These are phyloP conservation scores for Enteromius unitaeniatus DNA, from an alignment of 2,797 vertebrate species.

Conservation along the genomic window DNA sequence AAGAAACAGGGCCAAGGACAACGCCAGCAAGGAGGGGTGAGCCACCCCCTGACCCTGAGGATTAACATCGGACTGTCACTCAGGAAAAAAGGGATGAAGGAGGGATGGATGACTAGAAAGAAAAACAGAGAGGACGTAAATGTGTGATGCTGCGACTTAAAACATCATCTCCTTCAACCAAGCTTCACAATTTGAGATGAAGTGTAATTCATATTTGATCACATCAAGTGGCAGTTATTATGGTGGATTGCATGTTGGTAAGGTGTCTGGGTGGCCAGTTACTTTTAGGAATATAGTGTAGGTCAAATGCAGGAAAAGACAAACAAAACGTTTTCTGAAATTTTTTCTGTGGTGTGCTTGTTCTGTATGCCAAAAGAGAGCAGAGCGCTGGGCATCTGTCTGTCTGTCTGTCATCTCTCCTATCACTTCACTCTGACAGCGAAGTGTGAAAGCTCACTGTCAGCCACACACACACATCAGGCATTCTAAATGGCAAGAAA, in stretches of 20 bases:
- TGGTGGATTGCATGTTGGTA: background rate
- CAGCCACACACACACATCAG: slow-evolving; percentile 41
- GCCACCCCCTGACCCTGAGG: slow-evolving; percentile 49
- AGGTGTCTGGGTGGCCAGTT: background rate
- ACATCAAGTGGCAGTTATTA: background rate
- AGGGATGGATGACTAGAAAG: slow-evolving; percentile 18
- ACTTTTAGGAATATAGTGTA: background rate
- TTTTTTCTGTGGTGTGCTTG: slow-evolving; percentile 34
- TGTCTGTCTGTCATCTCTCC: slow-evolving; percentile 57
- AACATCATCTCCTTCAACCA: background rate
- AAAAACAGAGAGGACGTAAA: slow-evolving; percentile 12
- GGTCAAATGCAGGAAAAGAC: background rate
- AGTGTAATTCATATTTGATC: background rate
- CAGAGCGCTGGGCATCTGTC: slow-evolving; percentile 46
- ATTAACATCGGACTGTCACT: slow-evolving; percentile 60
- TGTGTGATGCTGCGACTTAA: background rate
- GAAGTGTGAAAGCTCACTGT: slow-evolving; percentile 51
- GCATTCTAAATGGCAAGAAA: slow-evolving; percentile 51
- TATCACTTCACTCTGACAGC: slow-evolving; percentile 62
- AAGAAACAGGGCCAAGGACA: slow-evolving; percentile 57
- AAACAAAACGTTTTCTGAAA: background rate
- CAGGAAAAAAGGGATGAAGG: slow-evolving; percentile 37
- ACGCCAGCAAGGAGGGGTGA: slow-evolving; percentile 50
- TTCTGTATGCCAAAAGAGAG: slow-evolving; percentile 46
- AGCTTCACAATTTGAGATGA: background rate